Evolutionary conservation across 2,113 vertebrate genomes (phyloP).

Genomic region (Peromyscus leucopus): DNA sequence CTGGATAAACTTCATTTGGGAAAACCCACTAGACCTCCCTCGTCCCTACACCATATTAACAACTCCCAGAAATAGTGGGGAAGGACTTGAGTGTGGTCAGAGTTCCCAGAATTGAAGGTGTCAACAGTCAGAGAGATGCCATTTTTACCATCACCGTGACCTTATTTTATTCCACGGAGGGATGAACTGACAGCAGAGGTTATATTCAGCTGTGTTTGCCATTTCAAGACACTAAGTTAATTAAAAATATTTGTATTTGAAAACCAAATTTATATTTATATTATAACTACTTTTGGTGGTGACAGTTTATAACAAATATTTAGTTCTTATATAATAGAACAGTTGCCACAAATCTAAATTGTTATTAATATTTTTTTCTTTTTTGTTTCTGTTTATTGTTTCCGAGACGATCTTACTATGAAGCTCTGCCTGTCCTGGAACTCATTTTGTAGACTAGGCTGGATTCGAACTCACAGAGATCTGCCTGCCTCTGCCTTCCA

Average conservation of each 20-base stretch:
- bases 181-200: slow-evolving; percentile 24
- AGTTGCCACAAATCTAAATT: slow-evolving; percentile 62
- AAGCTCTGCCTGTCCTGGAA: neutral
- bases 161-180: slow-evolving; percentile 64
- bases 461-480: neutral
- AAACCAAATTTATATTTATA: neutral
- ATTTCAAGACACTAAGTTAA: slow-evolving; percentile 42
- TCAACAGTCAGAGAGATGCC: slow-evolving; percentile 44
- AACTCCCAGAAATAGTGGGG: slow-evolving; percentile 61
- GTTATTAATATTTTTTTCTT: neutral
- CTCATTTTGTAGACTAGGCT: neutral
- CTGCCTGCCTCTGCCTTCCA: neutral
- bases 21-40: neutral
- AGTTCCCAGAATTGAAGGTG: slow-evolving; percentile 62
- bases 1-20: slow-evolving; percentile 4
- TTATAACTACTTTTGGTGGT: slow-evolving; percentile 60
- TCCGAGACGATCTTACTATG: neutral
- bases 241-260: slow-evolving; percentile 67
- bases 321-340: slow-evolving; percentile 2
- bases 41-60: neutral
- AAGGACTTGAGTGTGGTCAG: slow-evolving; percentile 63
- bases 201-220: slow-evolving; percentile 63
- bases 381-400: neutral
- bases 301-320: slow-evolving; percentile 47
- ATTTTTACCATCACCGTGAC: slow-evolving; percentile 59